A percentile compares a stretch with the other conserved stretches of the same genome.
phyloP scores from a whole-genome alignment of 2,888 invertebrate species.

The Gastracanthus pulcherrimus region DNA sequence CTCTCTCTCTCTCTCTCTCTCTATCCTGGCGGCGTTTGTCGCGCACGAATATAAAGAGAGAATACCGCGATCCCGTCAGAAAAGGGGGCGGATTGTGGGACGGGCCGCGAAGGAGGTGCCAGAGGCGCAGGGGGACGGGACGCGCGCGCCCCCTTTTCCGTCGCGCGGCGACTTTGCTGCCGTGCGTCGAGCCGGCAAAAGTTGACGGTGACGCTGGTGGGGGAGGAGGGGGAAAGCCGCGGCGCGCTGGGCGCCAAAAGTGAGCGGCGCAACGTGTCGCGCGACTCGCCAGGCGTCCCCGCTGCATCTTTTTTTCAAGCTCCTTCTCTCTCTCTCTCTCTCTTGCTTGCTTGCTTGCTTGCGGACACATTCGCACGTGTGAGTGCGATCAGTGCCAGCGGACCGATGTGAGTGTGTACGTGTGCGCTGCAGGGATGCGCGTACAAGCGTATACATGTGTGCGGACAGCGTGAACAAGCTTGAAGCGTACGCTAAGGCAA shows the following conservation, averaged over 20 bases:
- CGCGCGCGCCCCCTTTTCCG: constrained; percentile 7
- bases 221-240: no score
- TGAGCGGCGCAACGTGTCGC: neutral
- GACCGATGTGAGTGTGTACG: neutral
- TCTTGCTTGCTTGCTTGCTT: no score
- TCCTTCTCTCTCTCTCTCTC: no score
- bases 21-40: constrained; percentile 67
- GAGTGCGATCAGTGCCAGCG: no score
- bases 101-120: constrained; percentile 63
- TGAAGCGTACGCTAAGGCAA: constrained; percentile 17
- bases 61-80: constrained; percentile 66
- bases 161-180: neutral
- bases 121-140: constrained; percentile 35
- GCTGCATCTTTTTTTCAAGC: neutral
- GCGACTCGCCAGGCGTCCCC: no score
- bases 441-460: constrained; percentile 14
- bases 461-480: constrained; percentile 25
- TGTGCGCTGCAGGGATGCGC: neutral
- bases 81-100: constrained; percentile 65
- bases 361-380: neutral
- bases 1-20: no score
- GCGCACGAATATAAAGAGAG: constrained; percentile 54
- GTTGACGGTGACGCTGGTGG: neutral
- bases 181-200: neutral
- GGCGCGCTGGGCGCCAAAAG: neutral